phyloP scores from a whole-genome alignment of 2,888 invertebrate species.

The Drosophila mimica region DNA sequence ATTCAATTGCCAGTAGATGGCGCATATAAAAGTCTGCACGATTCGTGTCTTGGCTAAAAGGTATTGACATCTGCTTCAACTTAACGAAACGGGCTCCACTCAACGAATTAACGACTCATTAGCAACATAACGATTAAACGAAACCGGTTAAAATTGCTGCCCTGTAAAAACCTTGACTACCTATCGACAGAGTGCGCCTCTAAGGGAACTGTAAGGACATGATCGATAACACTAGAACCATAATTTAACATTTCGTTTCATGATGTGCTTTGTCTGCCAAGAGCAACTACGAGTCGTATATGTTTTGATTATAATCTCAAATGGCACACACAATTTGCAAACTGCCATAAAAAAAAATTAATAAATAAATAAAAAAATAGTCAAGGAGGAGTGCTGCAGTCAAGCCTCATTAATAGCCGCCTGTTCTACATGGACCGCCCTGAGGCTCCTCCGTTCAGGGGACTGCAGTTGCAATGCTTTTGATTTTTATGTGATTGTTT shows the following conservation, averaged over 20 bases:
- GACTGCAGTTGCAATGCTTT: constrained; percentile 14
- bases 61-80: background rate
- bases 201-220: background rate
- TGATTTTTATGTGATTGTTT: constrained; percentile 66
- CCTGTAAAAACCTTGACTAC: background rate
- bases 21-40: background rate
- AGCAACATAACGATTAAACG: background rate
- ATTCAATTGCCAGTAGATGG: background rate
- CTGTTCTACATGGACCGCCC: constrained; percentile 47
- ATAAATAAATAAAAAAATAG: background rate
- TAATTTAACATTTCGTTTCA: background rate
- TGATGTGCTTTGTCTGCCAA: background rate
- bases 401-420: constrained; percentile 56
- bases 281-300: background rate
- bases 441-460: constrained; percentile 11
- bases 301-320: background rate
- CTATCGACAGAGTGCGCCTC: constrained; percentile 1
- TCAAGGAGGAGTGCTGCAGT: constrained; percentile 20
- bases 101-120: background rate
- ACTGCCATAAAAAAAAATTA: background rate
- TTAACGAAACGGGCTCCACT: background rate
- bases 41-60: background rate
- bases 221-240: background rate
- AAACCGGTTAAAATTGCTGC: background rate
- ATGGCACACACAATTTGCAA: constrained; percentile 2